Base-by-base conservation (phyloP, 2,888 invertebrate species). In the Chouioia cunea region DNA sequence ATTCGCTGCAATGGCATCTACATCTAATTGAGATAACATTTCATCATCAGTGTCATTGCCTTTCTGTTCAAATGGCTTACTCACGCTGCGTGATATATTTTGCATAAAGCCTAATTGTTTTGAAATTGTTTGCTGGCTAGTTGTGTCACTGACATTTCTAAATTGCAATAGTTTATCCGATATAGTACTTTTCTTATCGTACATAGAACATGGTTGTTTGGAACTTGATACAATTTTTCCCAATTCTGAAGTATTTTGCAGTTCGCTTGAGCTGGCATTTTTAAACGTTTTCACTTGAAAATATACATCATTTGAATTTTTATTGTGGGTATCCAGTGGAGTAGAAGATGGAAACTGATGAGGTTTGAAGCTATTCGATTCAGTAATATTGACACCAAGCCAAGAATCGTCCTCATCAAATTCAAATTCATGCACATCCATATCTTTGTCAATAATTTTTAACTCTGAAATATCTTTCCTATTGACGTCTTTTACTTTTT, bases 1-100 rank as follows among this genome's bases (percentile, higher is more conserved):
- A 68, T 36, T 76, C 47, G 74, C 72, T 10, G 67, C 65, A 59
- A 82, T 77, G 0, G 76, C 75, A 64, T 82, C 79, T 44, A 83
- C 74, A 56, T 83, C 81, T 43, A 83, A 59, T 65, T 83, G 83
- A 43, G 83, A 83, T 20, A 84, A 72, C 16, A 83, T 73, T 66
- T 81, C 80, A 67, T 84, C 83, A 23, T 82, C 81, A 0, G 79
- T 47, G 59, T 66, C 50, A 53, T 69, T 36, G 14, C 57, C 56
- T 66, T 69, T 46, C 44, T 18, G 44, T 10, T 65, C 50, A 43
- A 56, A 48, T 48, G 20, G 12, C 14, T 60, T 65, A 44, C 43
- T 44, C 12, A 36, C 12, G 36, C n/a, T n/a, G 10, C 6, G 12
- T 6, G 36, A 27, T 27, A 27, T 27, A 27, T 27, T 27, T 27